Evolutionary conservation across 92 coral and sea anemone species (phyloP), one percentile per base, ranked within the genome.

Genomic region (Phenganax stokvisi): DNA sequence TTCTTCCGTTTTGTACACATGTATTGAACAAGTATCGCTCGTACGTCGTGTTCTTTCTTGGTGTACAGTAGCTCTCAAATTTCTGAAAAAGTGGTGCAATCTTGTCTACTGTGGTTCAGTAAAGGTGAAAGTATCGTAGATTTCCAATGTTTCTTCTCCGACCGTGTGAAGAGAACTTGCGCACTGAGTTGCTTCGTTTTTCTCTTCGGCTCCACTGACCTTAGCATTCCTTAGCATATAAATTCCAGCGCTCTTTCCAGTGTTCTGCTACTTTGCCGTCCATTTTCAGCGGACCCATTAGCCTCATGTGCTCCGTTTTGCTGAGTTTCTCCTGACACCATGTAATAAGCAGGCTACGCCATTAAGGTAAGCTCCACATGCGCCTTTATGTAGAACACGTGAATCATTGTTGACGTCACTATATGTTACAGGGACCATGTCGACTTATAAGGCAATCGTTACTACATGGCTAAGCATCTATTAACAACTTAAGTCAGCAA

Each of bases 101-200:
- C 31, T 80, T 80, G 66, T 85, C 53, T 25, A 12, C 37, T 87
- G 30, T 59, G n/a, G 74, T 66, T 78, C 71, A 12, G 69, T 61
- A 74, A 86, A 86, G 37, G 65, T 83, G 80, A 86, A 86, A 9
- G 89, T 83, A 25, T 87, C 77, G 54, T 80, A 71, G 12, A 85
- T 78, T 51, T 55, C 84, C 54, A 80, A 56, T 37, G 87, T 52
- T 20, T 68, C 87, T 58, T 85, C 85, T 12, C 87, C 87, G 25
- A 78, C 79, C 0, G 87, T 85, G 63, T 84, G 87, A 31, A 84
- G 83, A 56, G 76, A 77, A 20, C 0, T 64, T 1, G 76, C 87
- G 56, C 87, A 84, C 54, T 77, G 87, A 52, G 84, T 84, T 31
- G 64, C 58, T 55, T 60, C 54, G 30, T 51, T 77, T 55, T 76